Base-by-base conservation (phyloP, 2,888 invertebrate species). In the Diarsia rubi region DNA sequence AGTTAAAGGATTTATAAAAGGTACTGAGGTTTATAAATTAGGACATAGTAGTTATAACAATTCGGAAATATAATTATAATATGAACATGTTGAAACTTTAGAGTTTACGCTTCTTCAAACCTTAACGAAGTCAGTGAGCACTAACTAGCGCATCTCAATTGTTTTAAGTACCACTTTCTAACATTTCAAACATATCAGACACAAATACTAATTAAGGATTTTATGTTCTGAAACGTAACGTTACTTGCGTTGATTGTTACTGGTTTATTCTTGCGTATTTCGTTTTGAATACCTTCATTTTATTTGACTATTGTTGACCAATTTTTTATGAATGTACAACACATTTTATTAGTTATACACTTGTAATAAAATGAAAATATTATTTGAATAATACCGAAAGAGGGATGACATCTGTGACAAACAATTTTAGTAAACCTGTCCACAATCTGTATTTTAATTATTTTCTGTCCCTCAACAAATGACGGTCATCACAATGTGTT, bases 401-500 rank as follows among this genome's bases (percentile, higher is more conserved):
- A 44, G 24, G n/a, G 44, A 72, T 47, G 11, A 12, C n/a, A 12
- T 27, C 9, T 54, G 27, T 27, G 37, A 47, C 44, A 19, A 75
- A 63, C 44, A 60, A 64, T 31, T 24, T 47, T 77, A 68, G 68
- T 69, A 44, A 59, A 63, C 5, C 14, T 70, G 68, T 66, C 37
- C 69, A 75, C 73, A 69, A 44, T 45, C 12, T 42, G 42, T 69
- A 54, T 49, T 70, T 49, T 69, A 75, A 79, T 79, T 71, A 81
- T 83, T 88, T 86, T 54, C 19, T 79, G 64, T 78, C 75, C 67
- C 79, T 73, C 80, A 78, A 82, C 71, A 84, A 84, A 80, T 79
- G 87, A 87, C 85, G 86, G 88, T 92, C 94, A 95, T 95, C 95
- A 94, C 94, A 94, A 94, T 95, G 95, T 95, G 95, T 96, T 95